Evolutionary conservation across 2,113 vertebrate species (phyloP), one percentile per base, ranked within the genome.

Genomic region (Cnemophilus loriae): DNA sequence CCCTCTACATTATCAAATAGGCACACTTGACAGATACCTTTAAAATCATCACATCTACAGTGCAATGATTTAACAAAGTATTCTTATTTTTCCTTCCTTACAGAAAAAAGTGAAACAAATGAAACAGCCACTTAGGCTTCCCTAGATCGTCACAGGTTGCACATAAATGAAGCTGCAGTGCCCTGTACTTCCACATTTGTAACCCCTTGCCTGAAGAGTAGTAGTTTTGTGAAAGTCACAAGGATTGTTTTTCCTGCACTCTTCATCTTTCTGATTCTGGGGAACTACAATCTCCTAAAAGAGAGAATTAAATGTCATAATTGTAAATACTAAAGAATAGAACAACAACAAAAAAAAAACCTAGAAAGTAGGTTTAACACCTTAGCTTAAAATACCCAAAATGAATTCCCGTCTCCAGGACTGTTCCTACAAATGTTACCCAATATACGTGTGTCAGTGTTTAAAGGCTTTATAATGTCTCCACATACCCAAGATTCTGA

Each of bases 341-440:
- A 96, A 75, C 18, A 65, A 63, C 16, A 68, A 68, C 39, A 42
- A 81, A 41, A 52, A 85, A 37, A 41, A 19, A 23, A 55, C 71
- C 86, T 95, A 86, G 89, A 56, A 82, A 77, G 41, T 16, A 79
- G n/a, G 75, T 84, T 96, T 97, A 96, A 69, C 65, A 94, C 46
- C 63, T 96, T 63, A 92, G 44, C 71, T 96, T 86, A 97, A 95
- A 98, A 97, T 55, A 91, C 8, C 44, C 41, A 11, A 85, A 88
- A 73, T 27, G 7, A 96, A 85, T 90, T 67, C 13, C 61, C 39
- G 22, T 76, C 92, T 97, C 94, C 85, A 97, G 60, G 94, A 81
- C 50, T 83, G 81, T 74, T 74, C 41, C 71, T 79, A 88, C 55
- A 50, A 92, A 95, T 53, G 46, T 90, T 77, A 96, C 39, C 77